phyloP scores from a whole-genome alignment of 2,113 vertebrate genomes.

The Parotia lawesii region DNA sequence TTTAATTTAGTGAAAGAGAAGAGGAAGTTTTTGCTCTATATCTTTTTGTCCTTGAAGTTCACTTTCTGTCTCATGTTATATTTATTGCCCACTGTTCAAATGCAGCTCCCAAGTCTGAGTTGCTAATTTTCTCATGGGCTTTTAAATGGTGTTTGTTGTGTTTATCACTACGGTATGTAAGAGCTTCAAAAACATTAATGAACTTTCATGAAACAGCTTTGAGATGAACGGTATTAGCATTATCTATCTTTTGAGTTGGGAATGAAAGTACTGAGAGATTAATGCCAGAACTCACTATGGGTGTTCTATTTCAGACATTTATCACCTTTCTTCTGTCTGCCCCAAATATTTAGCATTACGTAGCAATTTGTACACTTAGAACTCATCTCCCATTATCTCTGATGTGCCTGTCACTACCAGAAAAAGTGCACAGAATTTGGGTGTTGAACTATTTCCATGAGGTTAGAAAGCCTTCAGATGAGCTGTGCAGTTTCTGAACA shows the following conservation, averaged over 20 bases:
- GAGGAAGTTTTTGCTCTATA: not conserved
- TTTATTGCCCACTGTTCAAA: not conserved
- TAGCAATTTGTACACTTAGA: not conserved
- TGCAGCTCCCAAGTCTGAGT: not conserved
- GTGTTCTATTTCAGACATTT: not conserved
- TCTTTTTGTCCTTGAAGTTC: not conserved
- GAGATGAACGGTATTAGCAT: not conserved
- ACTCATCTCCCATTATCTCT: not conserved
- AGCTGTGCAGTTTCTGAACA: not conserved
- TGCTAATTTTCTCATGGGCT: not conserved
- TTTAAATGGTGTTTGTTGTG: not conserved
- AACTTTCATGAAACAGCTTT: not conserved
- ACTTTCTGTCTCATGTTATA: rapidly evolving
- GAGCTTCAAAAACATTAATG: not conserved
- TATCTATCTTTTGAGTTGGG: not conserved
- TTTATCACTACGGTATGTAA: not conserved
- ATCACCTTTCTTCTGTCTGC: not conserved
- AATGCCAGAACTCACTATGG: not conserved
- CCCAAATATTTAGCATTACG: not conserved
- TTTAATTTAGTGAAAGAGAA: not conserved
- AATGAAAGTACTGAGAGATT: not conserved
- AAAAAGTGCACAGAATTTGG: not conserved
- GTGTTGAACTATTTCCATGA: not conserved
- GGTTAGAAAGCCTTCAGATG: not conserved
- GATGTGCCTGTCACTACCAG: not conserved